Evolutionary conservation across 2,888 invertebrate genomes (phyloP).

Genomic region (Trachelus troglodyta): DNA sequence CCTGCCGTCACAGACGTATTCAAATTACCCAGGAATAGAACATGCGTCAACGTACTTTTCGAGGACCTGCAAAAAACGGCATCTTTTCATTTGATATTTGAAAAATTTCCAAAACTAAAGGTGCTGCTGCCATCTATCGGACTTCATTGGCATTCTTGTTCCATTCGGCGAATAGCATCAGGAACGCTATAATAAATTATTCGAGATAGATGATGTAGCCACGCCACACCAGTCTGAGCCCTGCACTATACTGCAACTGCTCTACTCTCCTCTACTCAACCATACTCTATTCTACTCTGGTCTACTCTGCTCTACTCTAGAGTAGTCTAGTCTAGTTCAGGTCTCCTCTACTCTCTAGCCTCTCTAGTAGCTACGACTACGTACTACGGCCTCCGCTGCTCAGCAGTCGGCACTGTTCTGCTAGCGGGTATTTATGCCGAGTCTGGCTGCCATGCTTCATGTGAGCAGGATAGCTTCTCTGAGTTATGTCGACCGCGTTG

Average conservation of each 20-base stretch:
- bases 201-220: conserved; percentile 66
- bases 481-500: conserved; percentile 65
- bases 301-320: neutral
- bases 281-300: neutral
- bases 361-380: neutral
- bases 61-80: neutral
- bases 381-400: neutral
- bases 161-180: conserved; percentile 16
- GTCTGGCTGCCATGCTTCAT: conserved; percentile 65
- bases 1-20: neutral
- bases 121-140: conserved; percentile 32
- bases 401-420: conserved; percentile 53
- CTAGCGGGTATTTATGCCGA: conserved; percentile 65
- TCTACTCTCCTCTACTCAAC: neutral
- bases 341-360: neutral
- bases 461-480: conserved; percentile 59
- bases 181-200: conserved; percentile 64
- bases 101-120: conserved; percentile 31
- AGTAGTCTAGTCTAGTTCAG: neutral
- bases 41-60: neutral
- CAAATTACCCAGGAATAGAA: neutral
- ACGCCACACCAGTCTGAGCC: conserved; percentile 63
- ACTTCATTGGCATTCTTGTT: neutral
- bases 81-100: neutral
- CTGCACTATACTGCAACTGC: conserved; percentile 25